A percentile compares a stretch with the other conserved stretches of the same genome.
Evolutionary conservation across 1,140 invertebrate genomes (phyloP).

Genomic region (Arion vulgaris): DNA sequence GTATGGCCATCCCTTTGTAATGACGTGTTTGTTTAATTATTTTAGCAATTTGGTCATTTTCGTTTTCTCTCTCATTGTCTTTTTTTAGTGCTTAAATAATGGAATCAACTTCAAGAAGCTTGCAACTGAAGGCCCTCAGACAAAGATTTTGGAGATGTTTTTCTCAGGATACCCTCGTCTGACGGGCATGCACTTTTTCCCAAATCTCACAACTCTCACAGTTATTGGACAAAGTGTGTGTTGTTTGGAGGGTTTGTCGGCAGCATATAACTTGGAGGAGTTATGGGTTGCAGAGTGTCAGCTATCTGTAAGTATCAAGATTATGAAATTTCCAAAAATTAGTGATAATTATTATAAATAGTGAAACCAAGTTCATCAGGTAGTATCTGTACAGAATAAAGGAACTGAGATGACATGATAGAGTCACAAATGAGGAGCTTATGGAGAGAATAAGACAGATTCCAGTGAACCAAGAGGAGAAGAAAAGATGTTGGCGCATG

Average conservation of each 20-base stretch:
- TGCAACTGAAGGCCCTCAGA: constrained; percentile 48
- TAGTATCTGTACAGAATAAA: no score
- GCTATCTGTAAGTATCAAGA: constrained; percentile 60
- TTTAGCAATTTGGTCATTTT: no score
- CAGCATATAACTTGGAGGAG: constrained; percentile 58
- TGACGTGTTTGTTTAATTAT: no score
- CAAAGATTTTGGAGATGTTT: constrained; percentile 67
- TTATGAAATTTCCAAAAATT: no score
- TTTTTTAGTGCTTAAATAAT: constrained; percentile 66
- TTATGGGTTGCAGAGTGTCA: constrained; percentile 70
- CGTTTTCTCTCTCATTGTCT: neutral
- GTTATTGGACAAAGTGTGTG: constrained; percentile 64
- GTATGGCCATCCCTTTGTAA: no score
- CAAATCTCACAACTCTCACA: constrained; percentile 61
- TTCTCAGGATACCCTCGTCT: constrained; percentile 68
- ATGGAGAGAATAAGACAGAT: no score
- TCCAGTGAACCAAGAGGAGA: no score
- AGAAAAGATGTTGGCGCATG: no score
- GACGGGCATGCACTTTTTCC: constrained; percentile 64
- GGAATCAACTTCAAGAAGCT: constrained; percentile 63
- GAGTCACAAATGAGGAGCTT: no score
- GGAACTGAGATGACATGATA: no score
- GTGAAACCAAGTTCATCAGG: no score
- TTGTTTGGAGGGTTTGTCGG: constrained; percentile 56
- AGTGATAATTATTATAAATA: no score